Evolutionary conservation across 2,888 invertebrate genomes (phyloP).

Genomic region (Mimas tiliae): DNA sequence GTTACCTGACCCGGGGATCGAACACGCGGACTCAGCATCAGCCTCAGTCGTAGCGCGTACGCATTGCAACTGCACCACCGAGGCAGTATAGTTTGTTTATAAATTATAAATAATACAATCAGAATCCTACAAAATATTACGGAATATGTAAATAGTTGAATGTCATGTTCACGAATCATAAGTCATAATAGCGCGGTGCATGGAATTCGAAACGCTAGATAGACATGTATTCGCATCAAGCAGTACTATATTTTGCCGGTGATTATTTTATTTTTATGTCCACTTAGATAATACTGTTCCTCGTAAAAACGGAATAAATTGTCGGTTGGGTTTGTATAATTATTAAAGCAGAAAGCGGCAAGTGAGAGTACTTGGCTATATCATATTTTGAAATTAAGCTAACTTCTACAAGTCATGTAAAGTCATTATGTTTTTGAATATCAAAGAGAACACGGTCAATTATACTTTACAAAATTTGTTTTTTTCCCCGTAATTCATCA

Average conservation of each 20-base stretch:
- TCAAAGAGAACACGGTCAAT: conserved; percentile 14
- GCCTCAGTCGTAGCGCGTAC: no score
- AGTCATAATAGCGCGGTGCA: conserved; percentile 34
- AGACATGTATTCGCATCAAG: conserved; percentile 51
- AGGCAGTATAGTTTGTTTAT: no score
- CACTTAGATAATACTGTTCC: conserved; percentile 53
- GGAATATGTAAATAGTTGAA: conserved; percentile 33
- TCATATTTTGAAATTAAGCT: conserved; percentile 1
- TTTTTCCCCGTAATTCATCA: no score
- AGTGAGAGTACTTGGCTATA: conserved; percentile 55
- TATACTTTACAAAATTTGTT: conserved; percentile 3
- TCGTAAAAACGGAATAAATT: conserved; percentile 67
- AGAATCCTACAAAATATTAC: neutral
- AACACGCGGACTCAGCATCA: no score
- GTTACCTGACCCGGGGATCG: no score
- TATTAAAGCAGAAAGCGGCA: conserved; percentile 73
- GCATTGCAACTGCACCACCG: no score
- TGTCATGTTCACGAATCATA: conserved; percentile 43
- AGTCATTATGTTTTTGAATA: conserved; percentile 15
- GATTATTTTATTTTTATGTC: conserved; percentile 47
- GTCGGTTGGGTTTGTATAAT: conserved; percentile 51
- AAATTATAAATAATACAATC: neutral
- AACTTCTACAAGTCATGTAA: conserved; percentile 10
- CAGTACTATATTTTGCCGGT: conserved; percentile 47
- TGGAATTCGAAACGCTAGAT: conserved; percentile 34